A percentile compares a stretch with the other conserved stretches of the same genome.
These are phyloP conservation scores for Cyrtodaria siliqua DNA, from an alignment of 2,888 invertebrate species.

Conservation along the genomic window DNA sequence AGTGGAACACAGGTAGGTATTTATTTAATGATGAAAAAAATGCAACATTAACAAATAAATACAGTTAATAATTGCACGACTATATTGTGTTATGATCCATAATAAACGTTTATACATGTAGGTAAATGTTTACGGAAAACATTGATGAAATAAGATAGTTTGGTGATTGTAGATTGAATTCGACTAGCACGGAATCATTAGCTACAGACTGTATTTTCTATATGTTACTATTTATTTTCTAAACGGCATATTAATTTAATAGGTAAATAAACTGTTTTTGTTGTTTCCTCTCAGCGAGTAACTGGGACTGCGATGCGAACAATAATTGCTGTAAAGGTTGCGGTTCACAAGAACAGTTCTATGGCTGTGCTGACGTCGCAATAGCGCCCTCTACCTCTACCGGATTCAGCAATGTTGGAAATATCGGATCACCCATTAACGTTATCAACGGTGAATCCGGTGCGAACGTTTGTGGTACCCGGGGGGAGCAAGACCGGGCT, in stretches of 20 bases:
- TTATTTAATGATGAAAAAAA: neutral
- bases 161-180: no score
- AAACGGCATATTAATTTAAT: neutral
- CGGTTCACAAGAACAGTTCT: conserved; percentile 68
- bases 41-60: no score
- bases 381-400: conserved; percentile 2
- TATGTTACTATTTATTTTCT: no score
- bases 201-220: no score
- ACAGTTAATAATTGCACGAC: no score
- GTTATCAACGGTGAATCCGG: neutral
- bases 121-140: neutral
- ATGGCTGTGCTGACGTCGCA: conserved; percentile 57
- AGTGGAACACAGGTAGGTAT: conserved; percentile 59
- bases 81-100: no score
- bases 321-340: conserved; percentile 67
- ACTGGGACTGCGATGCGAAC: conserved; percentile 67
- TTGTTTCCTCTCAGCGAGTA: conserved; percentile 53
- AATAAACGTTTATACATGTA: no score
- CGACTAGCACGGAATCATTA: no score
- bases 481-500: conserved; percentile 14
- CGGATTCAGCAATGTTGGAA: neutral
- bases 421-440: neutral
- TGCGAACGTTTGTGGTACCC: neutral
- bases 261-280: neutral
- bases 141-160: neutral